Base-by-base conservation (phyloP, 2,797 vertebrate genomes). In the Eutrigla gurnardus region DNA sequence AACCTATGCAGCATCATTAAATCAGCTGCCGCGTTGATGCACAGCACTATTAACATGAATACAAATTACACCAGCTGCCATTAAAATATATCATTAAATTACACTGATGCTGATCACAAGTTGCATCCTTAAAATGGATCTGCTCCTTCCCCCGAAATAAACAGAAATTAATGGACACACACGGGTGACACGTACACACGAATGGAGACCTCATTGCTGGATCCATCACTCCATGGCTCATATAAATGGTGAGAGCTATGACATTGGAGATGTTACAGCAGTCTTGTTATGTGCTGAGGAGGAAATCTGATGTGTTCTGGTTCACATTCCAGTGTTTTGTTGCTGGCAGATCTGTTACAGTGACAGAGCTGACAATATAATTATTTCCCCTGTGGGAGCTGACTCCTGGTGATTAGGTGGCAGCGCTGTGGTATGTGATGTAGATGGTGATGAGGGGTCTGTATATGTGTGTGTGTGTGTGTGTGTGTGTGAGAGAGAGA, bases 361-460 rank as follows among this genome's bases (percentile, higher is more conserved):
- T 86, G 88, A 90, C 81, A 83, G 78, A 87, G 79, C 81, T 86
- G 88, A 91, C 81, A 80, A 84, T 85, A 84, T 86, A 77, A 89
- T 90, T 83, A 89, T 88, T 84, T 82, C 70, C 73, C 73, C 79
- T 64, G 82, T 77, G 78, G 86, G 86, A 86, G 80, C 80, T 82
- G 82, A 83, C 80, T 88, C 63, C 54, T 67, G 70, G 69, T 90
- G 88, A 91, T 92, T 85, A 88, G 88, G 84, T 86, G 79, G 75
- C 78, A 80, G 47, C 8, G 7, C 61, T 65, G 55, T 64, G 83
- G 77, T 79, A 76, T 83, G 83, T 73, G 74, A 85, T 80, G 81
- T 68, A 72, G 85, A 74, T 81, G 78, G 75, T 77, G 82, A 86
- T 83, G 53, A 74, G 73, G 40, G 68, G 39, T 6, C 13, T 45